Percentiles rank a stretch among this genome's conserved stretches.
These are phyloP conservation scores for Gobionotothen gibberifrons DNA, from an alignment of 2,797 vertebrate genomes.

Conservation along the genomic window DNA sequence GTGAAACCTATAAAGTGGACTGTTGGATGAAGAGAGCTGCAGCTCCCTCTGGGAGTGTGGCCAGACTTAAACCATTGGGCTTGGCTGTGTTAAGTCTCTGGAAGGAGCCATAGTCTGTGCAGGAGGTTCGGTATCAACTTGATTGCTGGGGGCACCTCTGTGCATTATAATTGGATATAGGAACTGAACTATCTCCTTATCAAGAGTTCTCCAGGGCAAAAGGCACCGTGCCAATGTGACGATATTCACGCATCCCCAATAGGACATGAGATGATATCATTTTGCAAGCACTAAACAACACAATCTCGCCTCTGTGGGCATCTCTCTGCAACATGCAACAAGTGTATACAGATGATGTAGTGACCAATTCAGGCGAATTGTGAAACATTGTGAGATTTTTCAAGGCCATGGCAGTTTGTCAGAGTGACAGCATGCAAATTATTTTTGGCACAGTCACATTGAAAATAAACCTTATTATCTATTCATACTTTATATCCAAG, in stretches of 20 bases:
- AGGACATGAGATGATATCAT: not conserved
- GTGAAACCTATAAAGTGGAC: not conserved
- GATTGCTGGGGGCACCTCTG: not conserved
- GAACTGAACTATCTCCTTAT: not conserved
- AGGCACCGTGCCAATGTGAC: not conserved
- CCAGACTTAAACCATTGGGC: not conserved
- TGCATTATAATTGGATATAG: not conserved
- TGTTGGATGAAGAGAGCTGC: conserved; percentile 7
- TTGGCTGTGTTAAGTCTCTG: not conserved
- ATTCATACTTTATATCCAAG: not conserved
- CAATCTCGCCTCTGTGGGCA: too few species aligned
- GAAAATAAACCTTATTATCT: not conserved
- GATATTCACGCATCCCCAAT: not conserved
- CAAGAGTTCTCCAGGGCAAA: not conserved
- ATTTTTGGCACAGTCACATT: not conserved
- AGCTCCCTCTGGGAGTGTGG: conserved; percentile 2
- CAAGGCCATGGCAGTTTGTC: too few species aligned
- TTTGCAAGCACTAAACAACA: not conserved
- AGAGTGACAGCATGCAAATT: too few species aligned
- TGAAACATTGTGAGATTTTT: too few species aligned
- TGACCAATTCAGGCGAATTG: too few species aligned
- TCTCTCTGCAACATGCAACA: too few species aligned
- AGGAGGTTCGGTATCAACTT: not conserved
- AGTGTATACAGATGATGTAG: too few species aligned
- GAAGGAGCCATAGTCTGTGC: not conserved